phyloP scores from a whole-genome alignment of 2,888 invertebrate species.

The Liodrosophila aerea region DNA sequence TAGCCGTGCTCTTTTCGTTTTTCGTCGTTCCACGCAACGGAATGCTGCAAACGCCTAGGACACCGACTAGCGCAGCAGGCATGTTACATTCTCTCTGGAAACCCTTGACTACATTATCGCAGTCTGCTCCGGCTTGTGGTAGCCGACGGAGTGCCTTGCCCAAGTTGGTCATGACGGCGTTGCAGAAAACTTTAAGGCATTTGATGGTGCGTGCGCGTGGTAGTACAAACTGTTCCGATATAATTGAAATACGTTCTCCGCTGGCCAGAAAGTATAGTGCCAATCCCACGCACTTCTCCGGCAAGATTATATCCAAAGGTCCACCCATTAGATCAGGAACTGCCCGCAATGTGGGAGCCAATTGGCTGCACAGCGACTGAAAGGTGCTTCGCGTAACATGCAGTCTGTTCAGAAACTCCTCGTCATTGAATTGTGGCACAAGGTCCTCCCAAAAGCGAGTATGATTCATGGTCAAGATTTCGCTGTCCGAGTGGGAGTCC shows the following conservation, averaged over 20 bases:
- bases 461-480: no score
- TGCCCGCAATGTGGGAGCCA: slow-evolving; percentile 46
- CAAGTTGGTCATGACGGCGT: slow-evolving; percentile 70
- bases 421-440: slow-evolving; percentile 55
- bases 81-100: slow-evolving; percentile 77
- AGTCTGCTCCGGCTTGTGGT: slow-evolving; percentile 68
- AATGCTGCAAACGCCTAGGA: slow-evolving; percentile 75
- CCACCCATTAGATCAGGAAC: slow-evolving; percentile 27
- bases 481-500: background rate
- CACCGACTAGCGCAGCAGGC: slow-evolving; percentile 76
- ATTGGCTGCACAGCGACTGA: slow-evolving; percentile 65
- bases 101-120: slow-evolving; percentile 64
- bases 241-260: slow-evolving; percentile 72
- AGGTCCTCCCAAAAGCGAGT: slow-evolving; percentile 45
- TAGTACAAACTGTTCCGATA: slow-evolving; percentile 74
- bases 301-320: slow-evolving; percentile 39
- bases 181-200: slow-evolving; percentile 77
- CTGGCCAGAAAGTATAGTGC: slow-evolving; percentile 78
- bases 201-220: slow-evolving; percentile 72
- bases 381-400: slow-evolving; percentile 77
- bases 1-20: background rate
- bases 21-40: slow-evolving; percentile 55
- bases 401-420: slow-evolving; percentile 75
- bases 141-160: slow-evolving; percentile 62
- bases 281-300: slow-evolving; percentile 78